Evolutionary conservation across 2,888 invertebrate genomes (phyloP), one percentile per base, ranked within the genome.

Genomic region (Macaria liturata): DNA sequence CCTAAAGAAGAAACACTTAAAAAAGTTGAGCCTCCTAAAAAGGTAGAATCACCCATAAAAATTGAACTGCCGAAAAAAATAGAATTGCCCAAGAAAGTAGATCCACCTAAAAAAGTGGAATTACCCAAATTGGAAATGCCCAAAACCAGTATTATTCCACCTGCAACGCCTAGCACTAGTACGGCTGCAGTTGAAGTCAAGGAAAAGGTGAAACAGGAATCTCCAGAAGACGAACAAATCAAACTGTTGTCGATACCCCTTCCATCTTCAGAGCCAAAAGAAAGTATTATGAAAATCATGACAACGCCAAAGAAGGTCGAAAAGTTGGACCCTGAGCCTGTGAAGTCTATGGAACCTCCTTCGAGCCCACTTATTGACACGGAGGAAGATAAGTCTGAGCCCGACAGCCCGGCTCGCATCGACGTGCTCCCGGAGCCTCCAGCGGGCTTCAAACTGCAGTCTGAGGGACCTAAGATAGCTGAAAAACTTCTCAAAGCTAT

Each of bases 401-500:
- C 91, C 0, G 92, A 92, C 57, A 91, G 91, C 68, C 89, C 89
- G 1, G 87, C 88, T 9, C 73, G 91, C n/a, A 83, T 89, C 6
- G 92, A 92, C 64, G 90, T 89, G 0, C 64, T 92, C n/a, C 91
- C 92, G 0, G 92, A 92, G 62, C 91, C 92, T 2, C 92, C 92
- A 0, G 88, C 90, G 2, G 89, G 79, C 0, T 92, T 92, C 74
- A 76, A 90, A 1, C 70, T 92, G 8, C 91, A 92, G 64, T 87
- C 92, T 3, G 91, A 92, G 66, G 92, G 91, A 2, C 93, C 93
- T 0, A 94, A 94, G 62, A 94, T 94, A 68, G 94, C 94, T 0
- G 94, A 94, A 66, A 94, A 94, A 72, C 89, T 94, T 3, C 83
- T 94, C 0, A 93, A 94, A 74, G 94, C 94, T 4, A 93, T 85